Conservation (phyloP, 2,113 vertebrate species). For the Hydrochoerus hydrochaeris region DNA sequence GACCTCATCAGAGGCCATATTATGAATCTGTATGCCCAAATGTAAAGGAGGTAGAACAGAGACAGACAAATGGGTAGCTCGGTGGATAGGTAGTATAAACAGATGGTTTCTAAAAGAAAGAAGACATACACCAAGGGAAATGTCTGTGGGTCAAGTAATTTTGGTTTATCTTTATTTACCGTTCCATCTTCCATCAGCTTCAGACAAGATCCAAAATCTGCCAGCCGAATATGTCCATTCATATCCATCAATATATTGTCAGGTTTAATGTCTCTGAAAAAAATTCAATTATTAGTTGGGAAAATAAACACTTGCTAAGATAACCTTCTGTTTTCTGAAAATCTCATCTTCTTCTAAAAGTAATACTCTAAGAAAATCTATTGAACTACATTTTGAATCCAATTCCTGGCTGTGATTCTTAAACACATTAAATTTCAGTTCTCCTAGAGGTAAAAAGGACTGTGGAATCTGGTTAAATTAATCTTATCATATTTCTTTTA, state of each 20-base stretch:
- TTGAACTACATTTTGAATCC: not conserved
- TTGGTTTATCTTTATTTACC: slow-evolving; percentile 83
- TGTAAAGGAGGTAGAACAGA: not conserved
- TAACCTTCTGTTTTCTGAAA: not conserved
- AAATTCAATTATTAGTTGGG: slow-evolving; percentile 71
- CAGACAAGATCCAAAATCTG: slow-evolving; percentile 99
- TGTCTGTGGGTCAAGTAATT: not conserved
- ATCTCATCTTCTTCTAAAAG: slow-evolving; percentile 43
- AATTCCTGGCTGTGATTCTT: slow-evolving; percentile 13
- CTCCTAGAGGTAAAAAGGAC: not conserved
- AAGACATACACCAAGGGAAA: slow-evolving; percentile 58
- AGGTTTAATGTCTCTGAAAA: slow-evolving; percentile 97
- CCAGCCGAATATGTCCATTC: slow-evolving; percentile 99
- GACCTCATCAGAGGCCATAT: not conserved
- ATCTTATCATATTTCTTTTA: not conserved
- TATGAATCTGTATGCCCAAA: not conserved
- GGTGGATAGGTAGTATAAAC: not conserved
- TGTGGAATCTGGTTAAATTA: not conserved
- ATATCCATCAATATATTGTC: slow-evolving; percentile 99
- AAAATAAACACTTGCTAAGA: slow-evolving; percentile 59
- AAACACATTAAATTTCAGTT: not conserved
- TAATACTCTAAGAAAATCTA: slow-evolving; percentile 26
- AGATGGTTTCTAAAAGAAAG: slow-evolving; percentile 44
- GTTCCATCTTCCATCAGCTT: slow-evolving; percentile 99
- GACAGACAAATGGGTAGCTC: not conserved